Conservation (phyloP, 1,140 invertebrate species). For the Cryptotermes secundus region DNA sequence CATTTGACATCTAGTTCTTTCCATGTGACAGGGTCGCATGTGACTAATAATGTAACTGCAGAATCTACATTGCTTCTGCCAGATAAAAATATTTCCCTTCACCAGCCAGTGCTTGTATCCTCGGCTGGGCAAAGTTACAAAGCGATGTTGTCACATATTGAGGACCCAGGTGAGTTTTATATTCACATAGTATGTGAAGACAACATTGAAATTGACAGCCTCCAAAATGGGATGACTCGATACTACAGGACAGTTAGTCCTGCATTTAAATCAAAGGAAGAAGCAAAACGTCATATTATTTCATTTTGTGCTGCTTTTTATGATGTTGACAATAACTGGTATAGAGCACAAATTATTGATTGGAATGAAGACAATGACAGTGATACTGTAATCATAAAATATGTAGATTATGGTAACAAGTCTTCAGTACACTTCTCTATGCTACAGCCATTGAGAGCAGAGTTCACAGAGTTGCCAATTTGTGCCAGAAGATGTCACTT, state of each 20-base stretch:
- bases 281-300: not conserved
- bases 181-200: not conserved
- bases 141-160: conserved; percentile 23
- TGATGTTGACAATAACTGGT: not conserved
- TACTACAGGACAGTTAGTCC: not conserved
- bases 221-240: not conserved
- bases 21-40: too few relatives aligned
- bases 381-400: not conserved
- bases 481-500: not conserved
- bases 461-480: not conserved
- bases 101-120: not conserved
- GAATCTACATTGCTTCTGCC: too few relatives aligned
- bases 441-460: not conserved
- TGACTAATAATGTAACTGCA: too few relatives aligned
- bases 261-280: not conserved
- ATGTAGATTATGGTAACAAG: not conserved
- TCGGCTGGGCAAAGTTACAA: not conserved
- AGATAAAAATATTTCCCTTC: not conserved
- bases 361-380: not conserved
- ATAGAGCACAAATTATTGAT: not conserved
- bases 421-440: not conserved
- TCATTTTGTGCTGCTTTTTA: not conserved
- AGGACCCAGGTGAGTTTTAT: conserved; percentile 13
- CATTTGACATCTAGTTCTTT: too few relatives aligned
- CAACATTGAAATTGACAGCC: not conserved